phyloP scores from a whole-genome alignment of 1,140 invertebrate species.

The Conopomorpha cramerella region DNA sequence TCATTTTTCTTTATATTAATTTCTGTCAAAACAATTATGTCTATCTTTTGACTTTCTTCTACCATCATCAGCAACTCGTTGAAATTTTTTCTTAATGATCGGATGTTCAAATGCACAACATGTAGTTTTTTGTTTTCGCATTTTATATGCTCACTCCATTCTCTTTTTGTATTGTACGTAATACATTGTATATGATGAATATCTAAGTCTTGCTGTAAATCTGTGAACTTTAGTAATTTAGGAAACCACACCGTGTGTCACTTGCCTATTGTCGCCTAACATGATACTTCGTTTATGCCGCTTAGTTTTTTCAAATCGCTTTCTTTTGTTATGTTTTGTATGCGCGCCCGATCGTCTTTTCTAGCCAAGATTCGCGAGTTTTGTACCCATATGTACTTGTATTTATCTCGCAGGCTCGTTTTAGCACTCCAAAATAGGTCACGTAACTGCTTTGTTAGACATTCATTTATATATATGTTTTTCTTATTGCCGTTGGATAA shows the following conservation, averaged over 20 bases:
- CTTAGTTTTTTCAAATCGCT: neutral
- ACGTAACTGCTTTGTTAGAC: neutral
- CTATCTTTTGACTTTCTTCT: neutral
- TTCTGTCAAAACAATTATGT: neutral
- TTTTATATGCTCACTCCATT: no score
- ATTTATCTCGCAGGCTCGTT: neutral
- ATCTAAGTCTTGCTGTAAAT: no score
- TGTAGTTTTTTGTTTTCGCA: no score
- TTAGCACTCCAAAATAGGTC: neutral
- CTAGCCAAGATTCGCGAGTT: neutral
- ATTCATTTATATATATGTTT: neutral
- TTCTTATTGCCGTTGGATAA: neutral
- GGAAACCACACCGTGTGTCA: no score
- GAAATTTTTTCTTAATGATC: no score
- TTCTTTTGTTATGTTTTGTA: neutral
- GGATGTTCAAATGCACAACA: neutral
- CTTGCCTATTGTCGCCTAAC: no score
- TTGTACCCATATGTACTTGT: constrained; percentile 1
- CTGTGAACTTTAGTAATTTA: no score
- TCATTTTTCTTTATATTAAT: constrained; percentile 1
- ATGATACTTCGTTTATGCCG: neutral
- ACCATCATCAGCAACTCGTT: neutral
- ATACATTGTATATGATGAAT: no score
- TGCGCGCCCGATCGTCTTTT: neutral
- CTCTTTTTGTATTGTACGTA: no score